Percentiles rank a stretch among this genome's conserved stretches.
Conservation (phyloP, 2,113 vertebrate species). For the Sminthopsis crassicaudata region DNA sequence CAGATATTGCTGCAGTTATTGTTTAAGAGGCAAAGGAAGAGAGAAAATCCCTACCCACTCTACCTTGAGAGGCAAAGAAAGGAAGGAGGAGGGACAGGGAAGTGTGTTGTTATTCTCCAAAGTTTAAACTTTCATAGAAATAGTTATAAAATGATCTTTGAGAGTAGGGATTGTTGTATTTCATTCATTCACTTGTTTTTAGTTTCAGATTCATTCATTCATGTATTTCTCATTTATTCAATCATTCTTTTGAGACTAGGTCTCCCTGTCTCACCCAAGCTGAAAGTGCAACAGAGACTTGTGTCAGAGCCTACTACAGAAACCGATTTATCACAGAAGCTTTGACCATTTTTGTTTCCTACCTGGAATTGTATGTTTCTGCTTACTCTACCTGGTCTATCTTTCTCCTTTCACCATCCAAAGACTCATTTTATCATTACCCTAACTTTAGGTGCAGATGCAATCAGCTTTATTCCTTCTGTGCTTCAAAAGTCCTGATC, state of each 20-base stretch:
- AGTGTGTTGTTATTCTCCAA: neutral
- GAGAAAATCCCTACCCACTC: neutral
- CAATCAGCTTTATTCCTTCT: neutral
- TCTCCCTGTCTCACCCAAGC: neutral
- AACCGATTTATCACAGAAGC: neutral
- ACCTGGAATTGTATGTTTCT: neutral
- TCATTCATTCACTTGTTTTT: too few relatives aligned
- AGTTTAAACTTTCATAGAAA: neutral
- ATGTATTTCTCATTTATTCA: neutral
- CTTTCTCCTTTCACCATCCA: neutral
- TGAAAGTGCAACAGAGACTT: neutral
- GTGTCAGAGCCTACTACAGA: neutral
- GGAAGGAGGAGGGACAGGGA: neutral
- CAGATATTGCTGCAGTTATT: neutral
- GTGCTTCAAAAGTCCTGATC: neutral
- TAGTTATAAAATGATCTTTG: neutral
- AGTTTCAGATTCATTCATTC: neutral
- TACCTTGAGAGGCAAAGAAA: neutral
- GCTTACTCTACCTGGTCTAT: neutral
- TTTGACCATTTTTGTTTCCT: neutral
- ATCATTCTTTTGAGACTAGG: neutral
- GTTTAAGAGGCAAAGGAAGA: neutral
- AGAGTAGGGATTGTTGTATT: neutral
- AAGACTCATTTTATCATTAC: neutral
- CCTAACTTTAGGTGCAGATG: neutral